Base-by-base conservation (phyloP, 2,797 vertebrate species). In the Peromyscus eremicus region DNA sequence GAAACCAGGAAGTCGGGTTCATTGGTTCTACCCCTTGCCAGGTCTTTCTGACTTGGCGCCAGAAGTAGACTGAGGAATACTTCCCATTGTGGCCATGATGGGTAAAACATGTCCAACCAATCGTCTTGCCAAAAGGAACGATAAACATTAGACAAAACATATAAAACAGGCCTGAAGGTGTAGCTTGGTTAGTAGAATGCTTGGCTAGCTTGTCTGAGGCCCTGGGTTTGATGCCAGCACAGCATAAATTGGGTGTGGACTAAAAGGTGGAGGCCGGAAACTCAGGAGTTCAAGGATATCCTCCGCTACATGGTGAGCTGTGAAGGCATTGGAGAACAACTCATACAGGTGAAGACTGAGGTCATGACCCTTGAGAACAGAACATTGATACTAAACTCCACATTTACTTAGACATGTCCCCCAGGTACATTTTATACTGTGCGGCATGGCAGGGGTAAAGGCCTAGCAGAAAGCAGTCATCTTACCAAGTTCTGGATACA, bases 21-120 rank as follows among this genome's bases (percentile, higher is more conserved):
- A 13, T 37, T 73, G 29, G 43, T 32, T 37, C 92, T 49, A n/a
- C 13, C 21, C 19, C 6, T 68, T 46, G 85, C 40, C 16, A 84
- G 70, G 34, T 85, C 62, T 84, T 75, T 95, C 84, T 94, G 80
- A 95, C 23, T 17, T 49, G n/a, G 81, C 43, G 17, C 91, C 29
- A 82, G 62, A 85, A 89, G 21, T 52, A 13, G 84, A 73, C 46
- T 27, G 32, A 75, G 68, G 57, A 85, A 60, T 89, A 91, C 23
- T 57, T 94, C 40, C 9, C 60, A 37, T 80, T 91, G 66, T 90
- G 62, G 71, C 32, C 23, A 60, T 46, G 73, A 62, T 49, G 73
- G 76, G 46, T 12, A 77, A 79, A 32, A 81, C 76, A 25, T 80
- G 73, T 86, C 89, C 64, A 55, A 79, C 70, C 83, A 91, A 76